Evolutionary conservation across 2,888 invertebrate genomes (phyloP), one percentile per base, ranked within the genome.

Genomic region (Nesidiocoris tenuis): DNA sequence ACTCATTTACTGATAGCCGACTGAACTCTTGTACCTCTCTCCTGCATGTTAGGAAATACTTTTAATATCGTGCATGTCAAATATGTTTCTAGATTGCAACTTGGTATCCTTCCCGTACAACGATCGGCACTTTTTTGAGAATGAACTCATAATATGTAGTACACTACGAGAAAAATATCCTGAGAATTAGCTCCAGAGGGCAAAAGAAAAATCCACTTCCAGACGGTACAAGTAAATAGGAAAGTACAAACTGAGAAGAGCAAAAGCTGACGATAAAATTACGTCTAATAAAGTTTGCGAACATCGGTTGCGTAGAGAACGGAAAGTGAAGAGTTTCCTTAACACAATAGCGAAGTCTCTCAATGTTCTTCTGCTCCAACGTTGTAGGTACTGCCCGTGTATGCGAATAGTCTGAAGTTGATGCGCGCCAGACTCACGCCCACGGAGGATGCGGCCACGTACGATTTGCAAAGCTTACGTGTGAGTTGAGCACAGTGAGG

Each of bases 281-380:
- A 55, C 21, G 16, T 19, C 67, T 56, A 67, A 67, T 55, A 67
- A 54, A 55, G 56, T 67, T 67, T 56, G 65, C n/a, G 56, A 67
- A 67, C 67, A 56, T 67, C 22, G 56, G 56, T 54, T 55, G 56
- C 67, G 67, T 56, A 56, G 22, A 54, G 25, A 54, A n/a, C 19
- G 22, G 16, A 39, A 12, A 39, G 39, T 39, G 39, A 39, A 39
- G 23, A 67, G 67, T 67, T 55, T 66, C 55, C 67, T n/a, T 67
- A 56, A 56, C 67, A 56, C 55, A 55, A 66, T 66, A 39, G n/a
- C n/a, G n/a, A n/a, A n/a, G n/a, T n/a, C n/a, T n/a, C 39, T 39
- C 39, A 39, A 12, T 12, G 39, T 39, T 12, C 39, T 39, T 39
- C 39, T 39, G 12, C 39, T 3, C 12, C 12, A 39, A 12, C 39